Percentiles rank a stretch among this genome's conserved stretches.
phyloP scores from a whole-genome alignment of 2,113 vertebrate genomes.

The Amazona vittata region DNA sequence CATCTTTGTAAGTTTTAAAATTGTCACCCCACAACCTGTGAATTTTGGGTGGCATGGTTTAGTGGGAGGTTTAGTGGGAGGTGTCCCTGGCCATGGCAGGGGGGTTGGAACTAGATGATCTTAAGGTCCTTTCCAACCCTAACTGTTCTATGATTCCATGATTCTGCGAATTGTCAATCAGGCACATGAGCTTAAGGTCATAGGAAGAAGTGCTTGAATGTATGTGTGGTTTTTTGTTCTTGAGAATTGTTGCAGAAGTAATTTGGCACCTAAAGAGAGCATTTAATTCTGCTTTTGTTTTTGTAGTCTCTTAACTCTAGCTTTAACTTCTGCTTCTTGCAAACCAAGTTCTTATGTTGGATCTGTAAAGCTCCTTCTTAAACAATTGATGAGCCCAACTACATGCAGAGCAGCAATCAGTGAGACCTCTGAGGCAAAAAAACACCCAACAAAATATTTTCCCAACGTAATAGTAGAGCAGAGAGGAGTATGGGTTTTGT shows the following conservation, averaged over 20 bases:
- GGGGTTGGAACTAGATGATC: too few species aligned
- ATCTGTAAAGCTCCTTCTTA: neutral
- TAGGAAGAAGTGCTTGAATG: neutral
- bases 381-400: neutral
- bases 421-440: neutral
- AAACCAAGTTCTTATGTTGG: neutral
- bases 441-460: accelerated
- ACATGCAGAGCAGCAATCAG: neutral
- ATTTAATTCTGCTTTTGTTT: neutral
- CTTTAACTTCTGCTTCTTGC: too few species aligned
- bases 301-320: neutral
- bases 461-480: neutral
- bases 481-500: neutral
- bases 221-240: neutral
- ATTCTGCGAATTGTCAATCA: neutral
- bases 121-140: too few species aligned
- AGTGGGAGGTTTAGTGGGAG: too few species aligned
- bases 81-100: too few species aligned
- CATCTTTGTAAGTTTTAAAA: neutral
- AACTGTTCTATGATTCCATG: too few species aligned
- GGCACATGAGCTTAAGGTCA: neutral
- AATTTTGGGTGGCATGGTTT: neutral
- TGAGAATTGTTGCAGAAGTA: neutral
- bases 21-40: neutral
- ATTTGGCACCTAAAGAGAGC: neutral